Conservation (phyloP, 2,113 vertebrate species). For the Perccottus glenii region DNA sequence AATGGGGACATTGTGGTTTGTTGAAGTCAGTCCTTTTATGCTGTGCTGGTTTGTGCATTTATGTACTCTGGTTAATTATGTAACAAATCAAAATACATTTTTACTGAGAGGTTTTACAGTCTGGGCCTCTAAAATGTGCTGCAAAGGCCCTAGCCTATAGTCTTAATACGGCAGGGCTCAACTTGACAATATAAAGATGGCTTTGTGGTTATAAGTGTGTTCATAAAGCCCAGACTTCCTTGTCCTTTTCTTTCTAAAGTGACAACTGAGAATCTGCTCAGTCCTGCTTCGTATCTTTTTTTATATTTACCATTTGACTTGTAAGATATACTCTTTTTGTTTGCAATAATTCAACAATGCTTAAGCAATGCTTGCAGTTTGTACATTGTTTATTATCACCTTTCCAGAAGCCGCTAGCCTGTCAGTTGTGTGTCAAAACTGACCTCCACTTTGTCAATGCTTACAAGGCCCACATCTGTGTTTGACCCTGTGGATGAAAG, state of each 20-base stretch:
- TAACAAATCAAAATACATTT: too few species aligned
- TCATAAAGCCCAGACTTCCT: conserved; percentile 66
- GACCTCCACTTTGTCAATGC: conserved; percentile 26
- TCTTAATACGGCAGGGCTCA: conserved; percentile 19
- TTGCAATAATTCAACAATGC: not conserved
- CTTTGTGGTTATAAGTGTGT: conserved; percentile 50
- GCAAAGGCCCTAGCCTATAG: not conserved
- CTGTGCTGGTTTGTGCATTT: not conserved
- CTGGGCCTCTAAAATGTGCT: conserved; percentile 7
- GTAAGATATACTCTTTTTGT: not conserved
- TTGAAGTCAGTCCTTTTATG: conserved; percentile 24
- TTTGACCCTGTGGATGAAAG: conserved; percentile 59
- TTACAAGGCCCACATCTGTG: conserved; percentile 66
- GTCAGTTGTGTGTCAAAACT: conserved; percentile 59
- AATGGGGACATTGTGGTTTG: conserved; percentile 33
- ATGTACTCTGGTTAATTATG: not conserved
- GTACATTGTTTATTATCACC: conserved; percentile 14
- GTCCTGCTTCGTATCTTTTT: conserved; percentile 11
- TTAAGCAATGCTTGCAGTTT: conserved; percentile 15
- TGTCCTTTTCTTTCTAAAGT: conserved; percentile 43
- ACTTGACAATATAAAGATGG: conserved; percentile 19
- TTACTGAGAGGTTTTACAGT: conserved; percentile 4
- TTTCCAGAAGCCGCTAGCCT: conserved; percentile 16
- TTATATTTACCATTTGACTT: conserved; percentile 1
- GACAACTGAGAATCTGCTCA: conserved; percentile 25